Conservation (phyloP, 2,797 vertebrate species). For the Cygnus olor region DNA sequence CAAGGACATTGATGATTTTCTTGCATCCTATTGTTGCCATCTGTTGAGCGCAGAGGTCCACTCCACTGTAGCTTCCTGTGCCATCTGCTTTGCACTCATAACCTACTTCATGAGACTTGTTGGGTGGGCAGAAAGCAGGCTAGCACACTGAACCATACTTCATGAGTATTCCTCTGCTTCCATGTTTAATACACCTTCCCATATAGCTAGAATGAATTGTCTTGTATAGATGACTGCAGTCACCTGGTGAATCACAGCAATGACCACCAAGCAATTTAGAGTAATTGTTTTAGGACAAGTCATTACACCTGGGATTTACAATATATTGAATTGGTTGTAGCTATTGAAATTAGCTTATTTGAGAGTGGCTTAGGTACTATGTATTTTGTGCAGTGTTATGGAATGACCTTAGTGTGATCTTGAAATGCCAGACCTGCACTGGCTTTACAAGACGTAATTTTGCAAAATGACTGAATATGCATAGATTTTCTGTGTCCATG, state of each 20-base stretch:
- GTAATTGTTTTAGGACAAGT: background rate
- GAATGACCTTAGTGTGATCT: background rate
- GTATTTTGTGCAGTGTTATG: background rate
- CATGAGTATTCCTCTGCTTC: background rate
- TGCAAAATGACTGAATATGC: background rate
- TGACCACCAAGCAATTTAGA: background rate
- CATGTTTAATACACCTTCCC: background rate
- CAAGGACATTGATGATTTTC: background rate
- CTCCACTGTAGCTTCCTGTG: background rate
- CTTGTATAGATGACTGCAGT: background rate
- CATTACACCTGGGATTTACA: background rate
- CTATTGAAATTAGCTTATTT: background rate
- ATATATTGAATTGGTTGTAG: background rate
- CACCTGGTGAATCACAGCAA: background rate
- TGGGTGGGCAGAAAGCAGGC: background rate
- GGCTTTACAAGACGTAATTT: background rate
- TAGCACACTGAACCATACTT: background rate
- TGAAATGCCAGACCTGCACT: background rate
- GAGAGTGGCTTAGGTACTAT: background rate
- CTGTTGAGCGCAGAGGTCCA: constrained; percentile 47
- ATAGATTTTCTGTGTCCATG: background rate
- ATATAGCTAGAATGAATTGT: background rate
- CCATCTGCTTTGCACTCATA: constrained; percentile 36
- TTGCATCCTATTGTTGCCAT: constrained; percentile 28
- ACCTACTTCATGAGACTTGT: background rate